Evolutionary conservation across 2,888 invertebrate genomes (phyloP).

Genomic region (Macrophya annulata): DNA sequence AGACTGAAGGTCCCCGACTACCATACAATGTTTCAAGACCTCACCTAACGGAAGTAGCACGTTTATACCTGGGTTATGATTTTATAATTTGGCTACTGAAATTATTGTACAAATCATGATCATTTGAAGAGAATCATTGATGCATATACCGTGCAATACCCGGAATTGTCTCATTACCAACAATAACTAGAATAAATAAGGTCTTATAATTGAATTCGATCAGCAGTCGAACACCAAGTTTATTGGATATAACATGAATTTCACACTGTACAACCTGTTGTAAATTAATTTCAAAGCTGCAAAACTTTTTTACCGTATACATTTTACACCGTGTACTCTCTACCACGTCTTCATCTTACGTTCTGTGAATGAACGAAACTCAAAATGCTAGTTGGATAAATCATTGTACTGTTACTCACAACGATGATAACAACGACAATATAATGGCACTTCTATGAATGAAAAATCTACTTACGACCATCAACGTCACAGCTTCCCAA

Average conservation of each 20-base stretch:
- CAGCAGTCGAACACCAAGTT: neutral
- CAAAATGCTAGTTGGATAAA: neutral
- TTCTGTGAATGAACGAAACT: neutral
- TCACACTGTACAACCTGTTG: neutral
- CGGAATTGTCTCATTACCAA: neutral
- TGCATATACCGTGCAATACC: neutral
- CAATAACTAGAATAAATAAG: neutral
- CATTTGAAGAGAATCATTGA: neutral
- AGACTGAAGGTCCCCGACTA: neutral
- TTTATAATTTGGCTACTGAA: neutral
- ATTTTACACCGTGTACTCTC: neutral
- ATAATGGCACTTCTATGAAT: neutral
- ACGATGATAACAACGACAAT: neutral
- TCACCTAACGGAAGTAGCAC: neutral
- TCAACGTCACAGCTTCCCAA: conserved; percentile 7
- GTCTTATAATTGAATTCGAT: neutral
- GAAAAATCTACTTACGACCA: neutral
- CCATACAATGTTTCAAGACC: neutral
- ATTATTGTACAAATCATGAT: neutral
- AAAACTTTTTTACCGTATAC: neutral
- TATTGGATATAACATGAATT: neutral
- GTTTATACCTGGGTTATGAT: neutral
- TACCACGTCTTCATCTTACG: neutral
- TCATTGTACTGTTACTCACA: neutral
- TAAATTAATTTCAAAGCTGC: neutral